Evolutionary conservation across 1,140 invertebrate species (phyloP).

Genomic region (Sitodiplosis mosellana): DNA sequence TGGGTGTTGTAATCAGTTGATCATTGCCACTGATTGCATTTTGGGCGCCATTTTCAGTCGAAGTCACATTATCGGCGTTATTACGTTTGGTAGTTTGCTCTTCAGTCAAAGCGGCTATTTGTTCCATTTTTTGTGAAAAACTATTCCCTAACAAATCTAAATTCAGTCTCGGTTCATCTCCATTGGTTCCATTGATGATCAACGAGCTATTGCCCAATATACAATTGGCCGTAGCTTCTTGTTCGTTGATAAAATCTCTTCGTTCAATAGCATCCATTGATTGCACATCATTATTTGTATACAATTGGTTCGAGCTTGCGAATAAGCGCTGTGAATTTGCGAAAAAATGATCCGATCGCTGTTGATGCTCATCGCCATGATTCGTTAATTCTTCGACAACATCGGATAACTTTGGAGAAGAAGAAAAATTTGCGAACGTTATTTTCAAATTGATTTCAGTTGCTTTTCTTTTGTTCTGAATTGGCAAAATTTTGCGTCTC

Average conservation of each 20-base stretch:
- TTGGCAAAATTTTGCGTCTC: neutral
- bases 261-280: constrained; percentile 23
- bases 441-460: neutral
- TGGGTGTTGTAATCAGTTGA: constrained; percentile 1
- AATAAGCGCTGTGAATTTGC: neutral
- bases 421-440: neutral
- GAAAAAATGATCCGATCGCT: neutral
- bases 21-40: neutral
- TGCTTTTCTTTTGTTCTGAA: neutral
- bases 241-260: constrained; percentile 21
- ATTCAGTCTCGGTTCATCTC: constrained; percentile 17
- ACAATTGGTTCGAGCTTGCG: neutral
- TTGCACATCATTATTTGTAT: constrained; percentile 15
- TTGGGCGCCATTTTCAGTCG: neutral
- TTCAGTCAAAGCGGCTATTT: no score
- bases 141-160: constrained; percentile 5
- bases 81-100: no score
- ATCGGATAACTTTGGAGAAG: neutral
- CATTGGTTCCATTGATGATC: constrained; percentile 6
- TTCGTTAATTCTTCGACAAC: neutral
- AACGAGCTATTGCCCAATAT: constrained; percentile 17
- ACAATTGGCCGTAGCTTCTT: constrained; percentile 19
- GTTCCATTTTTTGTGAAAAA: constrained; percentile 2
- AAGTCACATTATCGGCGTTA: neutral
- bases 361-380: constrained; percentile 1